Base-by-base conservation (phyloP, 2,888 invertebrate genomes). In the Amiota communis region DNA sequence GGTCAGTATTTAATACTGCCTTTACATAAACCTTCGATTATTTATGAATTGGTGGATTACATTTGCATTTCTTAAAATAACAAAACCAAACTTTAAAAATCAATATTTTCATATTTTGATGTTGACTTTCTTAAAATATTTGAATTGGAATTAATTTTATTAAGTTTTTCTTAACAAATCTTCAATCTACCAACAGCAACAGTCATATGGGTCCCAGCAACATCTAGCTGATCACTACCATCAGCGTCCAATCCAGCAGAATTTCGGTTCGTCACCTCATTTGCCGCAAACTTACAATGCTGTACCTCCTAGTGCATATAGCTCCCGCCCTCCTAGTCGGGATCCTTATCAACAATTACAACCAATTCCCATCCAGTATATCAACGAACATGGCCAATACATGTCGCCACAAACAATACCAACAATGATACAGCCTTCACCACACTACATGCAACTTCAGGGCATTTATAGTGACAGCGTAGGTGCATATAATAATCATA, bases 131-230 rank as follows among this genome's bases (percentile, higher is more conserved):
- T 0, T 9, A 13, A 17, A 57, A 20, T 59, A 11, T 59, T 57
- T 57, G 15, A 15, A 17, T 57, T 57, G 17, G 15, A 20, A 20
- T 17, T 57, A 49, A 75, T 67, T 51, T 47, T 59, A 12, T 64
- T 46, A 8, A 10, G 8, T 8, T 56, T 17, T 20, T n/a, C 1
- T 3, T 59, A 59, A 59, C 20, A 12, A 20, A 20, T 70, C 53
- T 57, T 57, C 59, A 59, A 36, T 6, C 2, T 36, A 70, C 15
- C 68, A 53, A 65, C 80, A 80, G 79, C 86, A 88, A 77, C 92
- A 92, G 78, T 92, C 91, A 20, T 91, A 91, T 71, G 91, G 91
- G 20, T 92, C 92, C 70, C 91, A 91, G 74, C 91, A 91, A 76
- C 91, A 91, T 79, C 88, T 90, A 72, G 90, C 91, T 73, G 90